Percentiles rank a stretch among this genome's conserved stretches.
These are phyloP conservation scores for Aplodontia rufa DNA, from an alignment of 2,113 vertebrate species.

Conservation along the genomic window DNA sequence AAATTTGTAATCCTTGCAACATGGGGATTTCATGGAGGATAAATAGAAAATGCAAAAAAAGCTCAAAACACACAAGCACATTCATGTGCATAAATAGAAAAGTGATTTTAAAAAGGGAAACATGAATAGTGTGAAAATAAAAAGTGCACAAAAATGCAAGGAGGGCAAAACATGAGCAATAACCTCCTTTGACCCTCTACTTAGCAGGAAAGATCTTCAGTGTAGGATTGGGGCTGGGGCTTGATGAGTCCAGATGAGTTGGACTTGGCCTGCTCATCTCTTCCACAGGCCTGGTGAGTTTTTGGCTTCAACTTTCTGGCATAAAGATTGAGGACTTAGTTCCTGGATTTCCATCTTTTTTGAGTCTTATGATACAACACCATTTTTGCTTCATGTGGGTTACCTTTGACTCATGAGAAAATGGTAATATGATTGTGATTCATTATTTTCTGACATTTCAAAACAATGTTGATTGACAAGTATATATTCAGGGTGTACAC, in stretches of 20 bases:
- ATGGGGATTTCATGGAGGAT: not conserved
- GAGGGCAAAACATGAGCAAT: not conserved
- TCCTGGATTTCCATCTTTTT: no score
- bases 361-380: not conserved
- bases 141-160: not conserved
- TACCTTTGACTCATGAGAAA: not conserved
- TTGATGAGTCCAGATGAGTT: no score
- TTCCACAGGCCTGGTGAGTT: not conserved
- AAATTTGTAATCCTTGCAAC: not conserved
- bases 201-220: not conserved
- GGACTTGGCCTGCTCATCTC: no score
- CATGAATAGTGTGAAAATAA: not conserved
- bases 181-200: not conserved
- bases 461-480: not conserved
- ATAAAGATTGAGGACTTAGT: not conserved
- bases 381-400: not conserved
- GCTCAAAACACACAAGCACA: not conserved
- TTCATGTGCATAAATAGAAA: no score
- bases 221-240: no score
- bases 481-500: not conserved
- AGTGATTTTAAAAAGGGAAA: no score
- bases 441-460: not conserved
- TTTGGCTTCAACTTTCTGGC: not conserved
- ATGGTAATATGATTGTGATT: not conserved
- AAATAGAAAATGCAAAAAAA: not conserved